Percentiles rank a stretch among this genome's conserved stretches.
Evolutionary conservation across 2,797 vertebrate genomes (phyloP).

Genomic region (Clamator glandarius): DNA sequence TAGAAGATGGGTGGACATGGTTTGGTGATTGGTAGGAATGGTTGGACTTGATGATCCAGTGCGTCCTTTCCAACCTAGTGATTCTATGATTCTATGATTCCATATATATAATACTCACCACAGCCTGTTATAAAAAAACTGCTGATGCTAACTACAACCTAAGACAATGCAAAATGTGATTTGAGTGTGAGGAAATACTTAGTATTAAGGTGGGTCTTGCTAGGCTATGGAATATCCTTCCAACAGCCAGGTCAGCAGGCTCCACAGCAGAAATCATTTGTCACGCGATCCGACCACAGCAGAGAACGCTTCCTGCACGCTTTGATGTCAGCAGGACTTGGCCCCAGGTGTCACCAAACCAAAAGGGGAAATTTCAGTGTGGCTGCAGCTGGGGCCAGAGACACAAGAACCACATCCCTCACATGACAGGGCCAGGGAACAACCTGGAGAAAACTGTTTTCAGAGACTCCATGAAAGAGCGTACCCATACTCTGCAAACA

Average conservation of each 20-base stretch:
- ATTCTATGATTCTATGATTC: too few relatives aligned
- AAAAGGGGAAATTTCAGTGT: fast-evolving
- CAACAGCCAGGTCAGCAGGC: not conserved
- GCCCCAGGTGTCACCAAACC: not conserved
- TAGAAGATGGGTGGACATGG: too few relatives aligned
- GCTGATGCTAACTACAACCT: not conserved
- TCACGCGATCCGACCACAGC: fast-evolving
- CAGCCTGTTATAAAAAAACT: not conserved
- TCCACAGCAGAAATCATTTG: not conserved
- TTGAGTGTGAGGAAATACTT: not conserved
- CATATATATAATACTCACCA: not conserved
- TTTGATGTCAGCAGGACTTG: not conserved
- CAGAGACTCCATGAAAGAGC: not conserved
- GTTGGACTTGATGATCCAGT: too few relatives aligned
- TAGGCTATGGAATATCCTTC: not conserved
- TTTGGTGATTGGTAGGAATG: too few relatives aligned
- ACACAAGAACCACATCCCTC: not conserved
- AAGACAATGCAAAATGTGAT: not conserved
- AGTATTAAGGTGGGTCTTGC: not conserved
- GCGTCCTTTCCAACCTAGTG: too few relatives aligned
- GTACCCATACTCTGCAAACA: not conserved
- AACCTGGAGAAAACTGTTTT: not conserved
- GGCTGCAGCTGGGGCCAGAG: not conserved
- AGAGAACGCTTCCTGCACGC: not conserved
- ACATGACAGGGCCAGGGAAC: not conserved